These are phyloP conservation scores for Cotesia congregata DNA, from an alignment of 2,888 invertebrate species.

Conservation along the genomic window DNA sequence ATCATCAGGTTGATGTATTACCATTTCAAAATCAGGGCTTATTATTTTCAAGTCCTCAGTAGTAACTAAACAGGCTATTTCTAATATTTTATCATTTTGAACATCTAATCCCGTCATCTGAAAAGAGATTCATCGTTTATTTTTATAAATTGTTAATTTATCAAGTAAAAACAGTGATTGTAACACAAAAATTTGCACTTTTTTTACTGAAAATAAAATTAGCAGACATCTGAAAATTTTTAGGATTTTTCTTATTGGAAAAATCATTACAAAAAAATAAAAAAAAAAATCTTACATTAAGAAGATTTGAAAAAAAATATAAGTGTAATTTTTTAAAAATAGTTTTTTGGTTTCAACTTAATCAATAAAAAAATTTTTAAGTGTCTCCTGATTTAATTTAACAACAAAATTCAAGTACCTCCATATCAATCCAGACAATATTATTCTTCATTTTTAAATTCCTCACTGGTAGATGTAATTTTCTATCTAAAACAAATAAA, in stretches of 20 bases:
- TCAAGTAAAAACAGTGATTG: too few relatives aligned
- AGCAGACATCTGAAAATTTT: too few relatives aligned
- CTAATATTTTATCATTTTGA: constrained; percentile 84
- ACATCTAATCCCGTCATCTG: constrained; percentile 92
- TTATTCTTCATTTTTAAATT: constrained; percentile 40
- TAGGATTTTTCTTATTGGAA: too few relatives aligned
- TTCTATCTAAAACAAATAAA: background rate
- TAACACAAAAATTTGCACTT: too few relatives aligned
- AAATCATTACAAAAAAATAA: too few relatives aligned
- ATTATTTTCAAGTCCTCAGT: constrained; percentile 83
- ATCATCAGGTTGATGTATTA: constrained; percentile 83
- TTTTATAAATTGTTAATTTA: too few relatives aligned
- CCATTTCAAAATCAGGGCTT: constrained; percentile 81
- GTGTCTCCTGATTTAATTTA: background rate
- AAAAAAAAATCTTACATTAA: too few relatives aligned
- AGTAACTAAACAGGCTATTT: constrained; percentile 91
- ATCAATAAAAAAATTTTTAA: too few relatives aligned
- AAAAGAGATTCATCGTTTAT: constrained; percentile 46
- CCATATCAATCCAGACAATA: constrained; percentile 84
- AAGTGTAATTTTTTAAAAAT: too few relatives aligned
- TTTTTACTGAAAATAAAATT: too few relatives aligned
- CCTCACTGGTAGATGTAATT: background rate
- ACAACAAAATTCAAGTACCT: constrained; percentile 67
- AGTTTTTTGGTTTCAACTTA: too few relatives aligned
- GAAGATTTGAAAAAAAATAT: background rate